These are phyloP conservation scores for Blastobasis adustella DNA, from an alignment of 2,888 invertebrate genomes.

Conservation along the genomic window DNA sequence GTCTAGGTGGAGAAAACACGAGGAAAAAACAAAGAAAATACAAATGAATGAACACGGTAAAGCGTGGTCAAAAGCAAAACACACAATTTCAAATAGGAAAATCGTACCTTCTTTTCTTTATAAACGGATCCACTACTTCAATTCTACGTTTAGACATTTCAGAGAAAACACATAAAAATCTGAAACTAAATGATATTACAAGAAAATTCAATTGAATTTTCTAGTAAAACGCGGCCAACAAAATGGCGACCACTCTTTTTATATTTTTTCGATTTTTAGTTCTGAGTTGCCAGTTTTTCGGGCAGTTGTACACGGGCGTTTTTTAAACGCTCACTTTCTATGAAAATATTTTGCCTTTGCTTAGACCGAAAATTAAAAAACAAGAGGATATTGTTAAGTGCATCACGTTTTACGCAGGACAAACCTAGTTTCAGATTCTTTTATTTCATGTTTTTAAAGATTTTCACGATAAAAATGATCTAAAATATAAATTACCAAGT, in stretches of 20 bases:
- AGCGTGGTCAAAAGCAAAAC: conserved; percentile 34
- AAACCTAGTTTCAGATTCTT: too few species aligned
- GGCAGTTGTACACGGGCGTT: conserved; percentile 1
- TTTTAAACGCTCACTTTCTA: neutral
- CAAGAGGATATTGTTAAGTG: too few species aligned
- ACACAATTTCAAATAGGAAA: conserved; percentile 12
- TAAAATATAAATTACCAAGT: too few species aligned
- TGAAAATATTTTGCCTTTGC: too few species aligned
- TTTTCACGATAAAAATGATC: too few species aligned
- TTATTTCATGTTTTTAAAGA: too few species aligned
- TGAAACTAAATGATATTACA: conserved; percentile 21
- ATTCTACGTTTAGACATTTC: conserved; percentile 89
- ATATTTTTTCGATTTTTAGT: neutral
- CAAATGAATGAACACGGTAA: conserved; percentile 18
- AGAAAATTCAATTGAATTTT: conserved; percentile 29
- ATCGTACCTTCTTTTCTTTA: conserved; percentile 82
- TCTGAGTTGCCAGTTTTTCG: neutral
- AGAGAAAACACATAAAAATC: conserved; percentile 36
- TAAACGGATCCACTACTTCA: conserved; percentile 89
- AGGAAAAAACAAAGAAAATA: conserved; percentile 12
- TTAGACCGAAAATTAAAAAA: too few species aligned
- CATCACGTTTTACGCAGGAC: too few species aligned
- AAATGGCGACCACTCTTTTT: conserved; percentile 44
- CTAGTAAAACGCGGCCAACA: conserved; percentile 45
- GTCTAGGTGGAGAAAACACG: neutral